Evolutionary conservation across 2,113 vertebrate genomes (phyloP), one percentile per base, ranked within the genome.

Genomic region (Gallinago undulata): DNA sequence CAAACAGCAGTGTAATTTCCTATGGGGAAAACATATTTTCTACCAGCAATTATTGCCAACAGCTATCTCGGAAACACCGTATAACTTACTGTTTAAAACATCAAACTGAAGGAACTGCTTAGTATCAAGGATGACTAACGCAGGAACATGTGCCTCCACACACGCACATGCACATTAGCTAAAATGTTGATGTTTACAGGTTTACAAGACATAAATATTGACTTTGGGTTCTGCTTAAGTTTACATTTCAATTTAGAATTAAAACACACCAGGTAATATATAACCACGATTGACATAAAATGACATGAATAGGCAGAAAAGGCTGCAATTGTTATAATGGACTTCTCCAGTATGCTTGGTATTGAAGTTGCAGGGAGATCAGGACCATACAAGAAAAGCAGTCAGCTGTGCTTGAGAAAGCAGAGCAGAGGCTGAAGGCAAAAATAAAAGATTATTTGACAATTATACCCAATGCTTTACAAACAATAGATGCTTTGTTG

Each of bases 1-100:
- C 97, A 98, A 97, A 91, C 37, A 96, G 88, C 88, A 96, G 82
- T 86, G 97, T 97, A 94, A 98, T 96, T 97, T 98, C 97, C 98
- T 97, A 96, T 27, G 93, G 96, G 90, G 77, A 97, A 98, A 98
- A 97, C 95, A 93, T 89, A 95, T 97, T 97, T 97, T 97, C 87
- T 97, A 86, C 96, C 24, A 47, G 96, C 92, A 97, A 94, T 86
- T 96, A 95, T 70, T 94, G 77, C 93, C 95, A 95, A 96, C 30
- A 96, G 93, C 93, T 95, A 97, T 97, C 96, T 97, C 97, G 97
- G 97, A 98, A 97, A 96, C 90, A 91, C 57, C 4, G 13, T 81
- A 94, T 89, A 96, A 97, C 87, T 92, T 93, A 97, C 93, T 96
- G 85, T 97, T 97, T 96, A 77, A 97, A 97, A 94, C 85, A 95